Evolutionary conservation across 2,113 vertebrate species (phyloP).

Genomic region (Corythaeola cristata): DNA sequence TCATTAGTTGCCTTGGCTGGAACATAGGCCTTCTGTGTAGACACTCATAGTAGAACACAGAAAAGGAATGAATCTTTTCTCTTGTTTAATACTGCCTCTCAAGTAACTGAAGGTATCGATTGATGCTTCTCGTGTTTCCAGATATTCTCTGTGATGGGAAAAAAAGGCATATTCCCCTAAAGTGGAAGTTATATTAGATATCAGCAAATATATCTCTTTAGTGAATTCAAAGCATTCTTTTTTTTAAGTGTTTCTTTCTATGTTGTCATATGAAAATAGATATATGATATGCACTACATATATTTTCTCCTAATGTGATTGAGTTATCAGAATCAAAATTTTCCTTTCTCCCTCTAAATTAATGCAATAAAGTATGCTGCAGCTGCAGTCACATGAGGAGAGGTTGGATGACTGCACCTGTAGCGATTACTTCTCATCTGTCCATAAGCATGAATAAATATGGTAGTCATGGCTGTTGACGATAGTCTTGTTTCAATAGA

Average conservation of each 20-base stretch:
- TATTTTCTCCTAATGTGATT: not conserved
- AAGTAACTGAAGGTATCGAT: not conserved
- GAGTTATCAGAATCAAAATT: not conserved
- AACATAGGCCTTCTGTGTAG: not conserved
- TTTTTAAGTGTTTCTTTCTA: not conserved
- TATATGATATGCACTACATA: not conserved
- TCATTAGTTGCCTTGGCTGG: conserved; percentile 6
- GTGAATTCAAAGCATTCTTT: not conserved
- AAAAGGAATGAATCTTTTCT: not conserved
- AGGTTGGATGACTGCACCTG: not conserved
- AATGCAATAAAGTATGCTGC: not conserved
- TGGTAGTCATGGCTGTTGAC: not conserved
- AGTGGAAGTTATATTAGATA: not conserved
- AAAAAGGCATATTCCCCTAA: not conserved
- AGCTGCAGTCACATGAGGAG: not conserved
- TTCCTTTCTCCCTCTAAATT: not conserved
- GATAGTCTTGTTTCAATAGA: not conserved
- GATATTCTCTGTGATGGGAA: not conserved
- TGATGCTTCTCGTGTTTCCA: not conserved
- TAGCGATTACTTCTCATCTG: not conserved
- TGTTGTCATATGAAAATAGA: not conserved
- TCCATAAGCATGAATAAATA: not conserved
- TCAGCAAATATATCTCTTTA: not conserved
- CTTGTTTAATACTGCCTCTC: not conserved
- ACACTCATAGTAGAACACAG: not conserved